Evolutionary conservation across 2,888 invertebrate genomes (phyloP), one percentile per base, ranked within the genome.

Genomic region (Heliconius sara): DNA sequence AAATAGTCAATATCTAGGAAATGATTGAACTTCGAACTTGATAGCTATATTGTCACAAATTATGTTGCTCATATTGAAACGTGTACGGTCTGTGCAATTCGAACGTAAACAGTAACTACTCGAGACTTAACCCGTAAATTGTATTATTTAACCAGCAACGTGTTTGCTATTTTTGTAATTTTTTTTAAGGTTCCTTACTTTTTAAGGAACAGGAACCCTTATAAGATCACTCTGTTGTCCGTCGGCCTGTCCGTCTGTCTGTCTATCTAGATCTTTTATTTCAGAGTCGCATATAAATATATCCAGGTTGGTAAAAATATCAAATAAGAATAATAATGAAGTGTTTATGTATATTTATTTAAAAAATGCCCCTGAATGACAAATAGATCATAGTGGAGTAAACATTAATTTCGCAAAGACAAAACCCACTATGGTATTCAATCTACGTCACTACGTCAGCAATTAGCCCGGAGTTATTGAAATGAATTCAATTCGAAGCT

Each of bases 401-500:
- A 79, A 82, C 77, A 74, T 74, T 82, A 65, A 80, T 80, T 80
- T 82, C 39, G 66, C 57, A 67, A 68, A 80, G 65, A 80, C 81
- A 82, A 79, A 81, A 79, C 76, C 77, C 16, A 77, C 27, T 76
- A 78, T 74, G 76, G 75, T 80, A 77, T 82, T 81, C 83, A 80
- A 82, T 80, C 85, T 84, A 84, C 81, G 80, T 77, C 81, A 81
- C 77, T 72, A 84, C 86, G 86, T 87, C 88, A 89, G 85, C 91
- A 91, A 90, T 91, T 90, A 91, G 86, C 83, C 85, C 83, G 86
- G 83, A 83, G 84, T 84, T 79, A 83, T 85, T 83, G 85, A 87
- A 90, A 89, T 87, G 87, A 89, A 91, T 89, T 88, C 85, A 88
- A 91, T 90, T 91, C 87, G 85, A 83, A 77, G 76, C 75, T 63